These are phyloP conservation scores for Phymanthus crucifer DNA, from an alignment of 92 coral and sea anemone genomes.

Conservation along the genomic window DNA sequence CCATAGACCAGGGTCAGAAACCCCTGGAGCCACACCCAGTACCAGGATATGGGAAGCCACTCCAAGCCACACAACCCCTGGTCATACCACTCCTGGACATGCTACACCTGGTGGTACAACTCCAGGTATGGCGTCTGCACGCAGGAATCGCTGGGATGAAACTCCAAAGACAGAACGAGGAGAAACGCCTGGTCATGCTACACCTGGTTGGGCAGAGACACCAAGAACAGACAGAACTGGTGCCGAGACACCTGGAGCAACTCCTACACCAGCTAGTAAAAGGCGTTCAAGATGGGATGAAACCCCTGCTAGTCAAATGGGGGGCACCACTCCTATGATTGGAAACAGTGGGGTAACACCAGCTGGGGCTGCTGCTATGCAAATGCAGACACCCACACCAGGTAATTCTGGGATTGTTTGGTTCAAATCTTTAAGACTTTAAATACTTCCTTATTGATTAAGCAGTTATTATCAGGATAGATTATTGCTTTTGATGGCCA, in stretches of 20 bases:
- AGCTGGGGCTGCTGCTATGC: slow-evolving; percentile 98
- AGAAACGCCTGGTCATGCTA: slow-evolving; percentile 95
- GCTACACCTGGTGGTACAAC: slow-evolving; percentile 85
- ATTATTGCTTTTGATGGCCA: too few relatives aligned
- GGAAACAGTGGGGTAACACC: slow-evolving; percentile 98
- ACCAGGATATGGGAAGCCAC: slow-evolving; percentile 98
- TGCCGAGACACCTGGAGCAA: slow-evolving; percentile 97
- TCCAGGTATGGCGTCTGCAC: slow-evolving; percentile 83
- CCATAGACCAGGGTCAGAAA: slow-evolving; percentile 86
- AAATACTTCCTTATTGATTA: background rate
- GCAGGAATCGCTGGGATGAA: slow-evolving; percentile 99
- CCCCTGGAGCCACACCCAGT: slow-evolving; percentile 99
- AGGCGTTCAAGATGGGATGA: slow-evolving; percentile 98
- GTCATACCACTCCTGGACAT: slow-evolving; percentile 83
- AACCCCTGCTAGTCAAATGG: slow-evolving; percentile 97
- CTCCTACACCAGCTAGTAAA: slow-evolving; percentile 99
- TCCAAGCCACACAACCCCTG: slow-evolving; percentile 98
- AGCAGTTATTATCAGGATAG: background rate
- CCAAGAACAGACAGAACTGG: slow-evolving; percentile 98
- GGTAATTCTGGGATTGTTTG: slow-evolving; percentile 38
- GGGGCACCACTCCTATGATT: slow-evolving; percentile 90
- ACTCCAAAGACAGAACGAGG: slow-evolving; percentile 98
- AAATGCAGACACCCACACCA: slow-evolving; percentile 99
- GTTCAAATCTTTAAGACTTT: too few relatives aligned
- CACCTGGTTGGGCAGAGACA: slow-evolving; percentile 99